Evolutionary conservation across 2,797 vertebrate genomes (phyloP).

Genomic region (Sitta carolinensis): DNA sequence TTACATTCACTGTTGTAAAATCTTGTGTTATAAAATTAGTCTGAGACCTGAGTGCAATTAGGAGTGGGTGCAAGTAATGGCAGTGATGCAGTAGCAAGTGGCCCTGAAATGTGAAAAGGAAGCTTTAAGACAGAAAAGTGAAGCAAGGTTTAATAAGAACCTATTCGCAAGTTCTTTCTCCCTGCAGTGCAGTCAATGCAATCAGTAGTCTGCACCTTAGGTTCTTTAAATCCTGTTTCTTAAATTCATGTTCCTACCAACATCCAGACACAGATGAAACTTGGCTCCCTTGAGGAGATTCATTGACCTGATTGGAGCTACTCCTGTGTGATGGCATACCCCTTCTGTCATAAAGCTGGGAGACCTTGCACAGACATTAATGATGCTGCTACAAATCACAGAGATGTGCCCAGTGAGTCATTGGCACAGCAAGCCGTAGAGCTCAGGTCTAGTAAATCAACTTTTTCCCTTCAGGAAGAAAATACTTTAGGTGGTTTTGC

Average conservation of each 20-base stretch:
- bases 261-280: slow-evolving; percentile 8
- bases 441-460: slow-evolving; percentile 16
- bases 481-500: background rate
- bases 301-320: slow-evolving; percentile 31
- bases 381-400: slow-evolving; percentile 29
- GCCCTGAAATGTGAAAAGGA: background rate
- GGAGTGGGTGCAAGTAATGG: background rate
- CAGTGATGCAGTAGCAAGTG: background rate
- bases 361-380: slow-evolving; percentile 39
- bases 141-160: background rate
- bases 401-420: slow-evolving; percentile 31
- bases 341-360: background rate
- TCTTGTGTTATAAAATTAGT: background rate
- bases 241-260: background rate
- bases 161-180: background rate
- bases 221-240: background rate
- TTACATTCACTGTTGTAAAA: background rate
- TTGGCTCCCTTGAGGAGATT: slow-evolving; percentile 38
- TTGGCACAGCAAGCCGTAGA: background rate
- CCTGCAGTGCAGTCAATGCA: background rate
- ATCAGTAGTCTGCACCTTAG: background rate
- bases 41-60: background rate
- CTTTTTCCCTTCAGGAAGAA: background rate
- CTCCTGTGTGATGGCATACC: background rate
- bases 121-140: background rate